A percentile compares a stretch with the other conserved stretches of the same genome.
Conservation (phyloP, 2,797 vertebrate species). For the Hippoglossus hippoglossus region DNA sequence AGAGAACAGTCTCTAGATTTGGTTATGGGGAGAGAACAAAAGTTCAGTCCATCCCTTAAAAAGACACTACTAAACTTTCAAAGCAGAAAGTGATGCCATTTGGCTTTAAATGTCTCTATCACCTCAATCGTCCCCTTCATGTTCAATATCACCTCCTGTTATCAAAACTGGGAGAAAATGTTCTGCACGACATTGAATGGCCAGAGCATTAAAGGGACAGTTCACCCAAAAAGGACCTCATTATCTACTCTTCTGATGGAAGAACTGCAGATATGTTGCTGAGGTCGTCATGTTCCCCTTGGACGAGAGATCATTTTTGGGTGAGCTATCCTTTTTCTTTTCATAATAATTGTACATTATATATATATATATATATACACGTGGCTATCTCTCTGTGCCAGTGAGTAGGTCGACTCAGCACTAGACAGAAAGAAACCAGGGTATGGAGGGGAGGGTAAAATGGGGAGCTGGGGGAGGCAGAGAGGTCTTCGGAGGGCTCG, state of each 20-base stretch:
- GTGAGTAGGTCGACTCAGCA: background rate
- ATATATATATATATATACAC: background rate
- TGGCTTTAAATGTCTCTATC: slow-evolving; percentile 26
- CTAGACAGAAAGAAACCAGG: slow-evolving; percentile 15
- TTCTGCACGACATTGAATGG: background rate
- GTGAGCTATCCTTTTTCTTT: too few species aligned
- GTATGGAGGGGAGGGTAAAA: slow-evolving; percentile 17
- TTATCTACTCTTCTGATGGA: too few species aligned
- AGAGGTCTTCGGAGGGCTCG: slow-evolving; percentile 35
- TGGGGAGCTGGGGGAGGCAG: slow-evolving; percentile 10
- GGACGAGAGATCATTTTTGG: too few species aligned
- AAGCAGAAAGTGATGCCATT: slow-evolving; percentile 8
- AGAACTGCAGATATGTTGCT: too few species aligned
- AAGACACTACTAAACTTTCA: slow-evolving; percentile 5
- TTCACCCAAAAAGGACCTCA: too few species aligned
- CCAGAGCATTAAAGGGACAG: background rate
- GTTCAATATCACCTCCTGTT: background rate
- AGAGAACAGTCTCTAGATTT: background rate
- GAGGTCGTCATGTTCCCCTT: too few species aligned
- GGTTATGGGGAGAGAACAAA: background rate
- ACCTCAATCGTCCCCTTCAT: slow-evolving; percentile 1
- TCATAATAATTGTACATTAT: background rate
- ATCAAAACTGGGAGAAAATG: slow-evolving; percentile 1
- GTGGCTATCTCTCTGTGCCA: slow-evolving; percentile 14
- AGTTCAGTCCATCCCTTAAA: background rate